These are phyloP conservation scores for Petaurus breviceps DNA, from an alignment of 2,113 vertebrate genomes.

Conservation along the genomic window DNA sequence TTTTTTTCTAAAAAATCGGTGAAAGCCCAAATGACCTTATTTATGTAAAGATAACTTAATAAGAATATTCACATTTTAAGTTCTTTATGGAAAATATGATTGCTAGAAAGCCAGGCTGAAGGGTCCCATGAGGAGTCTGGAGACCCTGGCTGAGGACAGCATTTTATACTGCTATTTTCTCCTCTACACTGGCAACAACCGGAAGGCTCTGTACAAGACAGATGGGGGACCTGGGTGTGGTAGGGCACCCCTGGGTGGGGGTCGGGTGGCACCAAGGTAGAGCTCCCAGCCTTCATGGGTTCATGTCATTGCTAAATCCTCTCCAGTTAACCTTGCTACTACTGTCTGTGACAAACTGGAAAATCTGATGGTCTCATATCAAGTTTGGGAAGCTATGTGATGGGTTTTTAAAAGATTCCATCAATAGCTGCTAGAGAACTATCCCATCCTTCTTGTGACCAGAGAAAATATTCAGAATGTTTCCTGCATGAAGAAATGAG, in stretches of 20 bases:
- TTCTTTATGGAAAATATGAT: slow-evolving; percentile 51
- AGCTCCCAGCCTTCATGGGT: neutral
- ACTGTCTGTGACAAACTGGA: neutral
- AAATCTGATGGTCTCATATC: neutral
- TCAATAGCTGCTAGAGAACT: neutral
- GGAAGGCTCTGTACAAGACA: neutral
- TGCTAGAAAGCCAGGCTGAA: slow-evolving; percentile 21
- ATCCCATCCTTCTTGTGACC: neutral
- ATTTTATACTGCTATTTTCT: neutral
- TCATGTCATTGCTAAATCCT: neutral
- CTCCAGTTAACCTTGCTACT: neutral
- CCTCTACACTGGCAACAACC: neutral
- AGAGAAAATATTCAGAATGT: slow-evolving; percentile 9
- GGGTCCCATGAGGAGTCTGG: no score
- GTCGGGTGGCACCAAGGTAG: neutral
- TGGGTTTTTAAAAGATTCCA: neutral
- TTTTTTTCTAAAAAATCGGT: neutral
- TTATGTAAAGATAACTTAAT: slow-evolving; percentile 46
- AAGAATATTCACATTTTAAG: slow-evolving; percentile 59
- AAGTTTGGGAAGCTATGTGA: neutral
- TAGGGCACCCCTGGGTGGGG: no score
- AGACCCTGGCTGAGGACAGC: no score
- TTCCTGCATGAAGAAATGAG: neutral
- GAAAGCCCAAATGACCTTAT: neutral
- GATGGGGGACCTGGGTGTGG: neutral